Evolutionary conservation across 2,888 invertebrate genomes (phyloP).

Genomic region (Megalurothrips usitatus): DNA sequence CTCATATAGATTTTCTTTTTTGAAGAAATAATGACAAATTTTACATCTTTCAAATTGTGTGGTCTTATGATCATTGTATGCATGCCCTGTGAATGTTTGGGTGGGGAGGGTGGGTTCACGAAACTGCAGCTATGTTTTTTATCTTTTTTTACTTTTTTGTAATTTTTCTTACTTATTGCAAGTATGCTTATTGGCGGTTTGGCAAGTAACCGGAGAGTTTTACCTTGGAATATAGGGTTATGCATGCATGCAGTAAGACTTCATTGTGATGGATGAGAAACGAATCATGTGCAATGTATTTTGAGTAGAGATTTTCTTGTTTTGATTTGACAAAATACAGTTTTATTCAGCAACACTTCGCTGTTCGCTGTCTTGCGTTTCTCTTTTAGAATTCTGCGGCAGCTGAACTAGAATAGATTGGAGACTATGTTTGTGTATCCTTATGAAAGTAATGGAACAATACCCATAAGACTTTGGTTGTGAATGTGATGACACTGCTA

Average conservation of each 20-base stretch:
- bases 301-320: not conserved
- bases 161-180: not conserved
- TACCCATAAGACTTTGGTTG: not conserved
- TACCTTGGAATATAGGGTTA: not conserved
- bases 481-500: not conserved
- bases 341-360: not conserved
- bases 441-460: not conserved
- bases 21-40: not conserved
- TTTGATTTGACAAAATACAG: not conserved
- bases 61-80: not conserved
- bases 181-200: no score
- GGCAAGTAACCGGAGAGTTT: not conserved
- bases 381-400: not conserved
- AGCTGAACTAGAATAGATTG: not conserved
- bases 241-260: not conserved
- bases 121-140: not conserved
- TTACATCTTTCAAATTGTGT: not conserved
- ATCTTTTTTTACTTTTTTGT: constrained; percentile 4
- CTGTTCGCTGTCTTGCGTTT: not conserved
- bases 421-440: not conserved
- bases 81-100: constrained; percentile 6
- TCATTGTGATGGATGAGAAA: not conserved
- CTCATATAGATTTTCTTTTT: not conserved
- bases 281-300: not conserved
- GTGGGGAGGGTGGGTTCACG: constrained; percentile 8